Percentiles rank a stretch among this genome's conserved stretches.
These are phyloP conservation scores for Vanacampus margaritifer DNA, from an alignment of 2,113 vertebrate species.

Conservation along the genomic window DNA sequence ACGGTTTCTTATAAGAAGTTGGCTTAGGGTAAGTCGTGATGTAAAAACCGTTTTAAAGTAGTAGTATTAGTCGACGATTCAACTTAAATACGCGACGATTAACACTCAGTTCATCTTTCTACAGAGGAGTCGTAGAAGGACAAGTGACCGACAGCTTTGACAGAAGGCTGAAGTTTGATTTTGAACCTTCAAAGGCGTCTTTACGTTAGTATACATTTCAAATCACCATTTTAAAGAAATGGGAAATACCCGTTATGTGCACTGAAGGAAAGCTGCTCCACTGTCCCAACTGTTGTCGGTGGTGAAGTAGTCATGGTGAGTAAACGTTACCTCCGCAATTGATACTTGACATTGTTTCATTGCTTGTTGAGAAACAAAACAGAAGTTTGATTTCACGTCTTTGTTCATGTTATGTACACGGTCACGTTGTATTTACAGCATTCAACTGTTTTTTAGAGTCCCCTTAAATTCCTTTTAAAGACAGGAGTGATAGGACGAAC, in stretches of 20 bases:
- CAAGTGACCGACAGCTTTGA: conserved; percentile 18
- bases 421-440: background rate
- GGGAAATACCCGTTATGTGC: background rate
- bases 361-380: no score
- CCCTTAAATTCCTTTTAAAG: background rate
- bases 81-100: background rate
- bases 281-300: conserved; percentile 12
- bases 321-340: conserved; percentile 5
- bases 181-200: background rate
- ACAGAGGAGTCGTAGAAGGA: conserved; percentile 10
- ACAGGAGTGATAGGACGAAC: background rate
- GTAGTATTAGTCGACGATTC: background rate
- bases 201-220: background rate
- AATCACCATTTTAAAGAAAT: background rate
- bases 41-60: background rate
- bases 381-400: background rate
- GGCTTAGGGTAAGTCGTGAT: background rate
- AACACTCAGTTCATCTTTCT: conserved; percentile 1
- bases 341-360: background rate
- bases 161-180: background rate
- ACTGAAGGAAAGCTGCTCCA: background rate
- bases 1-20: conserved; percentile 14
- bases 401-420: background rate
- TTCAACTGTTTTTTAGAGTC: background rate
- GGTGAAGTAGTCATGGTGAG: conserved; percentile 33